A percentile compares a stretch with the other conserved stretches of the same genome.
Evolutionary conservation across 2,888 invertebrate genomes (phyloP).

Genomic region (Congeria kusceri): DNA sequence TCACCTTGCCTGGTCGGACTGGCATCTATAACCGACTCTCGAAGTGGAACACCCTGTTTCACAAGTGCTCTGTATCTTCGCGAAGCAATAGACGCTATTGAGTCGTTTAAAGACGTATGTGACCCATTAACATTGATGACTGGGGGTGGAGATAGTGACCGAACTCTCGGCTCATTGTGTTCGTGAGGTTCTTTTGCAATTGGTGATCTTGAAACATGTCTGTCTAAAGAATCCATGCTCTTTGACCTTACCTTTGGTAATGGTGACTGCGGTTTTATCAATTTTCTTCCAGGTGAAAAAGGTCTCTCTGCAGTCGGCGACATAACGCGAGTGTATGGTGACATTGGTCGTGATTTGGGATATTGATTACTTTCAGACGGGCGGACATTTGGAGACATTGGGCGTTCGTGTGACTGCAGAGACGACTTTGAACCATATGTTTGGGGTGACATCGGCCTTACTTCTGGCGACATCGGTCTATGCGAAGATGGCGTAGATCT

Average conservation of each 20-base stretch:
- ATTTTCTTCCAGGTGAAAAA: conserved; percentile 29
- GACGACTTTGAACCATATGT: conserved; percentile 27
- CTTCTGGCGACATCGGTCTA: conserved; percentile 21
- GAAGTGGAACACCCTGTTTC: conserved; percentile 76
- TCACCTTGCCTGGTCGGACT: conserved; percentile 32
- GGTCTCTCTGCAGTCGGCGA: conserved; percentile 8
- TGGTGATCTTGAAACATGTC: background rate
- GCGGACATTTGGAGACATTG: conserved; percentile 55
- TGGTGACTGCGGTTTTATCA: conserved; percentile 22
- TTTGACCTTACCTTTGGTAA: background rate
- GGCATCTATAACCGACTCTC: conserved; percentile 74
- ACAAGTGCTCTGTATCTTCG: conserved; percentile 75
- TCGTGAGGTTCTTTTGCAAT: background rate
- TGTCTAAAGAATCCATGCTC: background rate
- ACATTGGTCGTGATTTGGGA: conserved; percentile 7
- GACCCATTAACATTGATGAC: conserved; percentile 1
- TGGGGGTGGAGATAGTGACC: background rate
- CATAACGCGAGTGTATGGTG: conserved; percentile 8
- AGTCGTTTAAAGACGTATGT: conserved; percentile 7
- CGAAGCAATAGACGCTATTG: conserved; percentile 49
- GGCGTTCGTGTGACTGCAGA: conserved; percentile 9
- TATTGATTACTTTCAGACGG: conserved; percentile 25
- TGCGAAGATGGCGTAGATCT: conserved; percentile 23
- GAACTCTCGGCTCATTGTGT: background rate
- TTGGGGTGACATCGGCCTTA: conserved; percentile 33